phyloP scores from a whole-genome alignment of 2,113 vertebrate genomes.

The Petromus typicus region DNA sequence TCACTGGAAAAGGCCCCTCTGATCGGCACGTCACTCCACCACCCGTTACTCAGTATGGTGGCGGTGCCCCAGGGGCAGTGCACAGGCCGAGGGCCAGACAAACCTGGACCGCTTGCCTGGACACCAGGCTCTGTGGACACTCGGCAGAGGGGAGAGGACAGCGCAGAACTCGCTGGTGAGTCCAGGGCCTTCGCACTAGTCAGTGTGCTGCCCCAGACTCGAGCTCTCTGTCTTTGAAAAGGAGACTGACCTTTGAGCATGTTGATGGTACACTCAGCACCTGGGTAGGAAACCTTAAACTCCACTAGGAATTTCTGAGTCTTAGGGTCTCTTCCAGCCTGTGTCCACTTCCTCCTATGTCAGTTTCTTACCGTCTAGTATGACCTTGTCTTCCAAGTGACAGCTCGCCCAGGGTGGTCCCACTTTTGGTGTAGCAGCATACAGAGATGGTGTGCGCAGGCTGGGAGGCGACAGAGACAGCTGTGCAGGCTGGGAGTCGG shows the following conservation, averaged over 20 bases:
- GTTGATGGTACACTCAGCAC: not conserved
- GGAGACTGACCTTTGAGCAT: no score
- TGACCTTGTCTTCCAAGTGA: not conserved
- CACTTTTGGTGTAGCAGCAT: not conserved
- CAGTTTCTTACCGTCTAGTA: fast-evolving
- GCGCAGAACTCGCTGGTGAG: not conserved
- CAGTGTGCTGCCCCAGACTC: not conserved
- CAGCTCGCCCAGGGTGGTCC: not conserved
- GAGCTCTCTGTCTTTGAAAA: not conserved
- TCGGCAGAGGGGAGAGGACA: fast-evolving
- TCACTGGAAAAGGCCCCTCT: not conserved
- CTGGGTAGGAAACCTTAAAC: not conserved
- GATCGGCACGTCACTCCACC: not conserved
- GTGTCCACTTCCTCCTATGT: not conserved
- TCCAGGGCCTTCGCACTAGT: not conserved
- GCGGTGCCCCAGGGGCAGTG: not conserved
- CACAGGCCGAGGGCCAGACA: fast-evolving
- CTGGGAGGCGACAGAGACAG: no score
- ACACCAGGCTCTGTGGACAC: fast-evolving
- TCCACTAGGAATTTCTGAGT: no score
- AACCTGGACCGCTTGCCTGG: not conserved
- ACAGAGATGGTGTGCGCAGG: no score
- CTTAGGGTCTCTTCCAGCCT: not conserved
- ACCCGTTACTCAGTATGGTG: fast-evolving
- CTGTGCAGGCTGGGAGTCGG: no score